These are phyloP conservation scores for Cyprinus carpio DNA, from an alignment of 2,113 vertebrate genomes.

Conservation along the genomic window DNA sequence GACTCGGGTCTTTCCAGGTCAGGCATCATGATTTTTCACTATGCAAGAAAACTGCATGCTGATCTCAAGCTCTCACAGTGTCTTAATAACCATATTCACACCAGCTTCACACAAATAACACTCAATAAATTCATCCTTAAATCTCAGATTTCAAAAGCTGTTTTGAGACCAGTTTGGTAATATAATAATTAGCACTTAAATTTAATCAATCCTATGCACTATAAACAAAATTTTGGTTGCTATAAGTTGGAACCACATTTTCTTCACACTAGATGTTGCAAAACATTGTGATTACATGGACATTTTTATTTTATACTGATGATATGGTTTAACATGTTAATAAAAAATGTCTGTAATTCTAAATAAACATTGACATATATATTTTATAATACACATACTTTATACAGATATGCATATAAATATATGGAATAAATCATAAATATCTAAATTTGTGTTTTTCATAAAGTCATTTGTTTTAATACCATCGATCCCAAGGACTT, in stretches of 20 bases:
- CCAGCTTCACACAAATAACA: slow-evolving; percentile 18
- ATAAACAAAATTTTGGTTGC: neutral
- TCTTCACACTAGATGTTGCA: neutral
- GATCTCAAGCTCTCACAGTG: slow-evolving; percentile 14
- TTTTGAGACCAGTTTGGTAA: neutral
- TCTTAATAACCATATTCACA: slow-evolving; percentile 27
- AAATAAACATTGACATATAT: neutral
- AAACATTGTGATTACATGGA: neutral
- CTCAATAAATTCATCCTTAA: neutral
- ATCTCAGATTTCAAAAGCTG: neutral
- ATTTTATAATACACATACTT: slow-evolving; percentile 23
- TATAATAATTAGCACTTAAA: neutral
- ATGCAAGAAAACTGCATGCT: slow-evolving; percentile 17
- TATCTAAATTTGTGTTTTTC: slow-evolving; percentile 4
- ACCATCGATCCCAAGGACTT: neutral
- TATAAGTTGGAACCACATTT: neutral
- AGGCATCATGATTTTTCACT: slow-evolving; percentile 30
- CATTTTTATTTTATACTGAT: neutral
- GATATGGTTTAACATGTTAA: neutral
- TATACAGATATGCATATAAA: slow-evolving; percentile 15
- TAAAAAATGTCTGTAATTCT: neutral
- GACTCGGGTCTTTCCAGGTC: slow-evolving; percentile 40
- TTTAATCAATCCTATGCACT: neutral
- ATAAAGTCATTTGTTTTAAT: slow-evolving; percentile 14
- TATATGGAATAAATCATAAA: slow-evolving; percentile 6